Conservation (phyloP, 2,888 invertebrate genomes). For the Synanthedon vespiformis region DNA sequence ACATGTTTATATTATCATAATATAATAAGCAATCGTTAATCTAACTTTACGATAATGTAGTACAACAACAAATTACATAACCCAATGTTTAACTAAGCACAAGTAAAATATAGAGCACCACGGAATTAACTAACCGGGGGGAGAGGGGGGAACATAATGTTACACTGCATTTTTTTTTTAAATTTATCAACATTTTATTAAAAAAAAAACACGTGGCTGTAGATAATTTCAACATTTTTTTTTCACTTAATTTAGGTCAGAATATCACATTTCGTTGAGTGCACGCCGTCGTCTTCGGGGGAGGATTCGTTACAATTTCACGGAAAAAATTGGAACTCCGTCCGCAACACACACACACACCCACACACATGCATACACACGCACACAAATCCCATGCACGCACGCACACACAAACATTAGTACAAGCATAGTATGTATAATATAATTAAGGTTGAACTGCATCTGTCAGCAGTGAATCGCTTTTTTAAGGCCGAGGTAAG, state of each 20-base stretch:
- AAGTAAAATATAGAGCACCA: constrained; percentile 33
- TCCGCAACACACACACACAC: too few relatives aligned
- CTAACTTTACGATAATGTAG: constrained; percentile 36
- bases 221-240: constrained; percentile 22
- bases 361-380: too few relatives aligned
- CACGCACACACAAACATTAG: not conserved
- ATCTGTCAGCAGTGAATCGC: too few relatives aligned
- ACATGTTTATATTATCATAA: not conserved
- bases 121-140: constrained; percentile 21
- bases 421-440: not conserved
- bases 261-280: constrained; percentile 43
- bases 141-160: not conserved
- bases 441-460: too few relatives aligned
- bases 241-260: constrained; percentile 51
- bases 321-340: constrained; percentile 10
- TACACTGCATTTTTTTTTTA: not conserved
- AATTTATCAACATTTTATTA: not conserved
- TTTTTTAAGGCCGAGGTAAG: too few relatives aligned
- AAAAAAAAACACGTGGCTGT: not conserved
- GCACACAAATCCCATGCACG: too few relatives aligned
- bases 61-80: constrained; percentile 30
- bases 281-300: constrained; percentile 7
- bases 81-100: constrained; percentile 25
- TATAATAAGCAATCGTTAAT: constrained; percentile 29
- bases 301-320: constrained; percentile 15